Conservation (phyloP, 2,113 vertebrate species). For the Hepsetus odoe region DNA sequence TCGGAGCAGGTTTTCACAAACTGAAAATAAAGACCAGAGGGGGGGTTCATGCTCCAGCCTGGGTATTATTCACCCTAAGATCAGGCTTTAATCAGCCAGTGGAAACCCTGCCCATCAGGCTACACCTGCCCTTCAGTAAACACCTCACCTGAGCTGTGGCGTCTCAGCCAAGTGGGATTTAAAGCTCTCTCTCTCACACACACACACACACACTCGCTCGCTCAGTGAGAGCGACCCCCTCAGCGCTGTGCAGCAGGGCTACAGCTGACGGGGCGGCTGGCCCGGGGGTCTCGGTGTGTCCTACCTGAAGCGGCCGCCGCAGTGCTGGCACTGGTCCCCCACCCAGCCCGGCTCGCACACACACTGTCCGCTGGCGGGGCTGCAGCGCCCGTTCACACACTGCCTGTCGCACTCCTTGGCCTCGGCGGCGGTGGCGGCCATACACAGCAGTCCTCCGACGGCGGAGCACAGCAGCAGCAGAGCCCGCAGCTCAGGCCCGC, state of each 20-base stretch:
- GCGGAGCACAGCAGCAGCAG: constrained; percentile 65
- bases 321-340: constrained; percentile 97
- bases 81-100: neutral
- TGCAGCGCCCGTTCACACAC: constrained; percentile 90
- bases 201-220: too few species aligned
- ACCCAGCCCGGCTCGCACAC: constrained; percentile 90
- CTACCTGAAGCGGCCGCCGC: constrained; percentile 95
- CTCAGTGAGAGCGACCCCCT: too few species aligned
- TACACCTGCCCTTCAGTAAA: neutral
- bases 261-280: too few species aligned
- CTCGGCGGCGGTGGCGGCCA: constrained; percentile 68
- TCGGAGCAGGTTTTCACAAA: neutral
- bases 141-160: too few species aligned
- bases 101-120: neutral
- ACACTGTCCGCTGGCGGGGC: constrained; percentile 82
- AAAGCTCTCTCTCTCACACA: too few species aligned
- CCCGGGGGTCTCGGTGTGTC: constrained; percentile 28
- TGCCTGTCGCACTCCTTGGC: constrained; percentile 91
- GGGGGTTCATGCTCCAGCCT: neutral
- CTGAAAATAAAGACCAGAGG: neutral
- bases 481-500: constrained; percentile 51
- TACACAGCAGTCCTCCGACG: constrained; percentile 64
- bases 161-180: too few species aligned
- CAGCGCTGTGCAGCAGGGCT: neutral
- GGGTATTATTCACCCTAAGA: neutral